These are phyloP conservation scores for Oncopodura yosiiana DNA, from an alignment of 1,140 invertebrate species.

Conservation along the genomic window DNA sequence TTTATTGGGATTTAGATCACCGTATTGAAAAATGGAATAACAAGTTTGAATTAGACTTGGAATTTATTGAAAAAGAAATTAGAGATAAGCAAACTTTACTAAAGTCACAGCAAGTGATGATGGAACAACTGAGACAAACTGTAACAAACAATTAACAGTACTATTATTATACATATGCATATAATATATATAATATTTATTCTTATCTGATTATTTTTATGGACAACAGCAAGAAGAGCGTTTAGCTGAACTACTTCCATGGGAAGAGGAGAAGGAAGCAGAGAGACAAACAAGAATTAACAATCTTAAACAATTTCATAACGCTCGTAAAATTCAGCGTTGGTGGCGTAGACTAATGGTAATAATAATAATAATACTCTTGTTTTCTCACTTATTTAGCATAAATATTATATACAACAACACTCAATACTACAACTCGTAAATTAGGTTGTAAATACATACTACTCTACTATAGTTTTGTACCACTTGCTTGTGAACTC, in stretches of 20 bases:
- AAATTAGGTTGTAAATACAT: no score
- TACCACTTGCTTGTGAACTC: no score
- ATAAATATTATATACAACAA: no score
- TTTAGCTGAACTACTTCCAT: constrained; percentile 30
- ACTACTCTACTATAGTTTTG: no score
- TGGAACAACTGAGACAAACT: constrained; percentile 17
- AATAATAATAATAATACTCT: constrained; percentile 1
- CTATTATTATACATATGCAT: constrained; percentile 1
- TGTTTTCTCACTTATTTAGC: not conserved
- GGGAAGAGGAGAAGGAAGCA: constrained; percentile 30
- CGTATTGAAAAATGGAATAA: constrained; percentile 21
- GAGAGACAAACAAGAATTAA: constrained; percentile 16
- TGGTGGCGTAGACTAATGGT: constrained; percentile 35
- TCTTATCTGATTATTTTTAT: not conserved
- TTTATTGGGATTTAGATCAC: constrained; percentile 12
- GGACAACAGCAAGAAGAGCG: constrained; percentile 25
- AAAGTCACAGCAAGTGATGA: constrained; percentile 13
- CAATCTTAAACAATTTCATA: constrained; percentile 17
- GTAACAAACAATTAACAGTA: constrained; percentile 3
- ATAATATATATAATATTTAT: constrained; percentile 9
- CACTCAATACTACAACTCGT: no score
- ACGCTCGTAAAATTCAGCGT: constrained; percentile 30
- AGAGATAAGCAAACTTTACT: constrained; percentile 17
- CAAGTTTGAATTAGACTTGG: constrained; percentile 25
- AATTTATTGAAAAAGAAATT: constrained; percentile 22